Percentiles rank a stretch among this genome's conserved stretches.
phyloP scores from a whole-genome alignment of 1,140 invertebrate species.

The Campoletis sonorensis region DNA sequence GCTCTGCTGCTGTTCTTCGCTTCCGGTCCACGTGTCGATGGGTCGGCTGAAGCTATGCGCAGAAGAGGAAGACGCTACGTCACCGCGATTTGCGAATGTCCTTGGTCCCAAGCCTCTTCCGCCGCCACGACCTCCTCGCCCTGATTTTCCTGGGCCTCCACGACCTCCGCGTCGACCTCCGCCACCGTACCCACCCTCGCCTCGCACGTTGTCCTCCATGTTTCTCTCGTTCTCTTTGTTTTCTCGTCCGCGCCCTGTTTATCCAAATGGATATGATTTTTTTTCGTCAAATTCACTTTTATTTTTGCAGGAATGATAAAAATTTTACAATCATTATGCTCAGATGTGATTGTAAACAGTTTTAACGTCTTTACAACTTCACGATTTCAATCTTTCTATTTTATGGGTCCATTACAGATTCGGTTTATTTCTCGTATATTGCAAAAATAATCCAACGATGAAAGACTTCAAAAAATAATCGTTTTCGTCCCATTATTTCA shows the following conservation, averaged over 20 bases:
- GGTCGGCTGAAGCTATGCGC: constrained; percentile 72
- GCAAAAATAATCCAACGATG: no score
- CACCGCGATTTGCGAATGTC: constrained; percentile 76
- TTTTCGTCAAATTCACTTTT: not conserved
- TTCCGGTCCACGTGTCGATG: constrained; percentile 76
- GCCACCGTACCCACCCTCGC: constrained; percentile 69
- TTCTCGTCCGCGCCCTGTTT: constrained; percentile 77
- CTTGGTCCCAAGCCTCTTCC: constrained; percentile 79
- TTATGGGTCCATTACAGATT: no score
- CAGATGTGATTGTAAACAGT: no score
- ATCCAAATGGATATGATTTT: not conserved
- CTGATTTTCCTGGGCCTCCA: constrained; percentile 77
- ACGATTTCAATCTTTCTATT: no score
- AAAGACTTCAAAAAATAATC: no score
- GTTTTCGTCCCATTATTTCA: no score
- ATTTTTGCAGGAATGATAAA: not conserved
- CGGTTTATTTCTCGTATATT: no score
- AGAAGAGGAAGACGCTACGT: constrained; percentile 63
- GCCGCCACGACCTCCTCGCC: constrained; percentile 77
- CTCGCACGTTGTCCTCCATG: constrained; percentile 73
- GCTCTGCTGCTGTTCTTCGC: constrained; percentile 72
- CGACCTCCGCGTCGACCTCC: constrained; percentile 75
- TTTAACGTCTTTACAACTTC: no score
- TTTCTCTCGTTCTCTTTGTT: constrained; percentile 81
- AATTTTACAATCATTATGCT: not conserved